Conservation (phyloP, 2,797 vertebrate species). For the Poecilia gillii region DNA sequence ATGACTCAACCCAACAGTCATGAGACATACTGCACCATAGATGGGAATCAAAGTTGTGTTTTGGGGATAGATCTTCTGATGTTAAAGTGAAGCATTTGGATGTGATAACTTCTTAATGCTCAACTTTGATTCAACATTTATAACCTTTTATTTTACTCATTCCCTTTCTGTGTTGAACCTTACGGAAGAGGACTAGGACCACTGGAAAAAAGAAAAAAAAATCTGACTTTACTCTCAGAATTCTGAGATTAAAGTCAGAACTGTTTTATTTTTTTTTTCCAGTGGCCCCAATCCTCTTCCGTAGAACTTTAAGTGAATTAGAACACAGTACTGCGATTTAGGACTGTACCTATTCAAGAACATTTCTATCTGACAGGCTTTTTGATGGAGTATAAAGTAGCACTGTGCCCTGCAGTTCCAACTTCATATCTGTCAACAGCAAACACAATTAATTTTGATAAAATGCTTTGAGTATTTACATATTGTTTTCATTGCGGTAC, state of each 20-base stretch:
- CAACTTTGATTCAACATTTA: not conserved
- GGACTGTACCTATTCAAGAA: not conserved
- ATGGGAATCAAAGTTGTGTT: not conserved
- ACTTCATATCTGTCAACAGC: not conserved
- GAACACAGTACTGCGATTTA: not conserved
- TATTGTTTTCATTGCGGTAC: not conserved
- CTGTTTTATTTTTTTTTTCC: too few species aligned
- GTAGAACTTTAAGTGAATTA: not conserved
- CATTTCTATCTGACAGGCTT: not conserved
- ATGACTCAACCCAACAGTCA: not conserved
- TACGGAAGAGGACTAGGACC: too few species aligned
- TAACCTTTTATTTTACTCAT: not conserved
- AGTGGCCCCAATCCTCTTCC: too few species aligned
- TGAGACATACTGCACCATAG: not conserved
- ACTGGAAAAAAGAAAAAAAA: too few species aligned
- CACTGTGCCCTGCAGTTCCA: too few species aligned
- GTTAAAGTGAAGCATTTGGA: not conserved
- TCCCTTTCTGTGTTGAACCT: not conserved
- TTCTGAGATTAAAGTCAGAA: too few species aligned
- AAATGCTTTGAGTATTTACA: not conserved
- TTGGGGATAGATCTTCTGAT: not conserved
- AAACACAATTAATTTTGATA: not conserved
- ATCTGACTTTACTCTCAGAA: too few species aligned
- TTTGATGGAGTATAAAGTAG: not conserved
- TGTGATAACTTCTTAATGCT: not conserved